phyloP scores from a whole-genome alignment of 2,888 invertebrate species.

The Meloe dianella region DNA sequence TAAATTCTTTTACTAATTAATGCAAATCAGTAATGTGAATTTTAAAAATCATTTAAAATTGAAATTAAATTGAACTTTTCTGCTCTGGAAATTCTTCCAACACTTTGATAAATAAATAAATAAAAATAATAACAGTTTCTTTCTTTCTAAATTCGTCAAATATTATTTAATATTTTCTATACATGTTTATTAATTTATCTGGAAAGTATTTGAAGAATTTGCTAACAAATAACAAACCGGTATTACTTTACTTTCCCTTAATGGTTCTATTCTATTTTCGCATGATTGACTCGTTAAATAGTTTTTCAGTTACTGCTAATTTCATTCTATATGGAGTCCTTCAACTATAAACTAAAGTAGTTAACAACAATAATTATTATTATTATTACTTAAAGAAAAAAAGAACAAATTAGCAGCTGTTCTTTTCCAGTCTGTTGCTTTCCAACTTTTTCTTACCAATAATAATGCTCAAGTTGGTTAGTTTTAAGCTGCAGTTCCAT shows the following conservation, averaged over 20 bases:
- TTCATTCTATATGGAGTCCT: not conserved
- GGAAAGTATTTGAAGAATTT: not conserved
- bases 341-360: not conserved
- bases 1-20: slow-evolving; percentile 13
- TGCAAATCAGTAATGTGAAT: slow-evolving; percentile 11
- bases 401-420: slow-evolving; percentile 37
- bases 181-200: not conserved
- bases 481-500: slow-evolving; percentile 37
- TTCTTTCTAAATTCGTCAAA: no score
- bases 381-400: slow-evolving; percentile 11
- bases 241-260: slow-evolving; percentile 6
- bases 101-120: not conserved
- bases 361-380: slow-evolving; percentile 1
- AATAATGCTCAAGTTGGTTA: slow-evolving; percentile 34
- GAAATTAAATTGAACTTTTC: slow-evolving; percentile 27
- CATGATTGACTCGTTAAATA: slow-evolving; percentile 13
- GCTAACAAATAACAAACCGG: not conserved
- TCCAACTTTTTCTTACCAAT: slow-evolving; percentile 28
- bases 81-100: slow-evolving; percentile 21
- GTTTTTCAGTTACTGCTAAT: not conserved
- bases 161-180: not conserved
- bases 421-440: slow-evolving; percentile 44
- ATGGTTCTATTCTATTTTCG: slow-evolving; percentile 6
- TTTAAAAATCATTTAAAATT: slow-evolving; percentile 10
- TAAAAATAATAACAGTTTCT: no score